Base-by-base conservation (phyloP, 2,888 invertebrate genomes). In the Lapara coniferarum region DNA sequence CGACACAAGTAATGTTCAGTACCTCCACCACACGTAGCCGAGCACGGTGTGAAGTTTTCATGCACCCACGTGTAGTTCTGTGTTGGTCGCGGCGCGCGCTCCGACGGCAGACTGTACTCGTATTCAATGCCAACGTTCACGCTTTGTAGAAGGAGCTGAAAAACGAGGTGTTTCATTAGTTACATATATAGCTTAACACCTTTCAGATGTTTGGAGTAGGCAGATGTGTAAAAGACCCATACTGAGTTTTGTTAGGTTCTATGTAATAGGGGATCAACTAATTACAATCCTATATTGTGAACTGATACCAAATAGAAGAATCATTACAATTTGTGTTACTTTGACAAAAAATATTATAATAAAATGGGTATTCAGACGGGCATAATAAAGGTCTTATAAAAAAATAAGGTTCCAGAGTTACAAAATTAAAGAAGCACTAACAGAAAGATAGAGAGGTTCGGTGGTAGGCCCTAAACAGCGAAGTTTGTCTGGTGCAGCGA, bases 21-120 rank as follows among this genome's bases (percentile, higher is more conserved):
- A 96, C 99, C 99, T 93, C 97, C 98, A 16, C 98, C 99, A 84
- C 99, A 99, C 10, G 96, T 94, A n/a, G 95, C 95, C 77, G 96
- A 97, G 92, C 99, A 99, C 0, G 95, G 95, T 0, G 96, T 95
- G 88, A 97, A 99, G 73, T 96, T 95, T 58, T 96, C 96, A 76
- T 95, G 84, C 1, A 87, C 90, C 99, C 99, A 99, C 63, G 96
- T 95, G 90, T 98, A 99, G 57, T 95, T 95, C 81, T 97, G 96
- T 77, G 96, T 95, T 1, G 94, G 92, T 46, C 94, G 95, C 0
- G 95, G 95, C 0, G 95, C 95, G 25, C 96, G 89, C 44, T 95
- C 95, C 67, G 96, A 95, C 0, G 98, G 98, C 52, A 98, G 95
- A 81, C 98, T 98, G 93, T 98, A 99, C 84, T 98, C 97, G 88